Percentiles rank a stretch among this genome's conserved stretches.
Evolutionary conservation across 2,797 vertebrate species (phyloP).

Genomic region (Falco novaeseelandiae): DNA sequence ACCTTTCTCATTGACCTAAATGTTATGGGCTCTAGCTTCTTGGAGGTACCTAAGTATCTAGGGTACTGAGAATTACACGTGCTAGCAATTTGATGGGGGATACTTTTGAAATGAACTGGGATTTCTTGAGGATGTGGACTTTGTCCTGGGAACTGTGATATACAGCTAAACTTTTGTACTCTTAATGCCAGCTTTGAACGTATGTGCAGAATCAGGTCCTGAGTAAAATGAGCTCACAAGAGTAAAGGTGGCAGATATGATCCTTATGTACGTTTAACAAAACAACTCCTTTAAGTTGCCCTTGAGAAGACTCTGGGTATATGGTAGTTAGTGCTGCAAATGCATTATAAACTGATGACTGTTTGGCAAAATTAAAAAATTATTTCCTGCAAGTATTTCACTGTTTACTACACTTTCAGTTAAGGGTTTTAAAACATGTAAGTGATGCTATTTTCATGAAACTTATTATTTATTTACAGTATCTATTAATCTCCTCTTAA

Average conservation of each 20-base stretch:
- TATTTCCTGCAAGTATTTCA: background rate
- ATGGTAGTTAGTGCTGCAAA: background rate
- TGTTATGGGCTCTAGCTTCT: background rate
- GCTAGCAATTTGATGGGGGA: background rate
- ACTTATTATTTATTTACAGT: background rate
- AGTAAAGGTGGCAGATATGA: background rate
- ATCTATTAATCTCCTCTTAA: background rate
- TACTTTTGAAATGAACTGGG: background rate
- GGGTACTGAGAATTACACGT: background rate
- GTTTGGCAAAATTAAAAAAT: background rate
- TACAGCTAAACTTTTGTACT: background rate
- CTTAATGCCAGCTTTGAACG: background rate
- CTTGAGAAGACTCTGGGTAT: background rate
- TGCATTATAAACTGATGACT: accelerated
- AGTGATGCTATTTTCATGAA: background rate
- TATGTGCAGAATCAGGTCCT: background rate
- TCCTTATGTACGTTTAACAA: background rate
- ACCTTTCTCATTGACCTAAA: background rate
- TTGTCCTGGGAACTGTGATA: background rate
- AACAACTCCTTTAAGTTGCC: background rate
- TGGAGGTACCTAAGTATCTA: background rate
- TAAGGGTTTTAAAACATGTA: background rate
- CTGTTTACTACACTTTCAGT: background rate
- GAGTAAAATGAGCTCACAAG: background rate
- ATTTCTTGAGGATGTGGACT: background rate